phyloP scores from a whole-genome alignment of 1,140 invertebrate genomes.

The Drosophila paulistorum region DNA sequence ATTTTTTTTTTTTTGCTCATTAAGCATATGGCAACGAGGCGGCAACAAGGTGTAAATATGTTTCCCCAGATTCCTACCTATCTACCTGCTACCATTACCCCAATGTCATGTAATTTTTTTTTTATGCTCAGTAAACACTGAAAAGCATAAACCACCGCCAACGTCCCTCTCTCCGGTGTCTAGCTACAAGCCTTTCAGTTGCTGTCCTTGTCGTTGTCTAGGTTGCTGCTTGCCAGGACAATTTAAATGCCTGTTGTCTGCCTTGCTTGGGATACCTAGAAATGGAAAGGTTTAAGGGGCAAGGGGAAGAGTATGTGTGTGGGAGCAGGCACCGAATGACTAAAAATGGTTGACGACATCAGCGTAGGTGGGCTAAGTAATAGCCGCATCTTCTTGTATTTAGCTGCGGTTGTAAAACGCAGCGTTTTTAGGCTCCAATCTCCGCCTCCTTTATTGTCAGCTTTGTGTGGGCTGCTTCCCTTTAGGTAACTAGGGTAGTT shows the following conservation, averaged over 20 bases:
- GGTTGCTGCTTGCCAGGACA: constrained; percentile 62
- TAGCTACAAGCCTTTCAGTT: constrained; percentile 54
- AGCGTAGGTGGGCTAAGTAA: constrained; percentile 46
- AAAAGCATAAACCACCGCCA: constrained; percentile 46
- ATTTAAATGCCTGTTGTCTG: constrained; percentile 75
- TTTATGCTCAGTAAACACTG: constrained; percentile 29
- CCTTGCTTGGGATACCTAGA: constrained; percentile 17
- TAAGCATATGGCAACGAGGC: constrained; percentile 71
- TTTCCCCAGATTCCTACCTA: constrained; percentile 8
- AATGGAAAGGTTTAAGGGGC: not conserved
- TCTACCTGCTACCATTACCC: constrained; percentile 17
- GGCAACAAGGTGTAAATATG: constrained; percentile 75
- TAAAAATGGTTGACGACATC: constrained; percentile 5
- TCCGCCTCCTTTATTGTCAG: not conserved
- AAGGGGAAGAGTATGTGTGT: no score
- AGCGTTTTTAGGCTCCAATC: not conserved
- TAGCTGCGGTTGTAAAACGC: constrained; percentile 51
- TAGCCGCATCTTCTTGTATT: constrained; percentile 56
- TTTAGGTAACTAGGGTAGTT: not conserved
- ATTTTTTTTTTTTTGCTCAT: constrained; percentile 63
- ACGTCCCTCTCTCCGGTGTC: constrained; percentile 21
- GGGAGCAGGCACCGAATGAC: not conserved
- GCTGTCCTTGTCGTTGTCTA: constrained; percentile 52
- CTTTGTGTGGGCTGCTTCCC: not conserved
- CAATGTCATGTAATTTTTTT: constrained; percentile 53